Evolutionary conservation across 1,140 invertebrate species (phyloP).

Genomic region (Papilio dardanus): DNA sequence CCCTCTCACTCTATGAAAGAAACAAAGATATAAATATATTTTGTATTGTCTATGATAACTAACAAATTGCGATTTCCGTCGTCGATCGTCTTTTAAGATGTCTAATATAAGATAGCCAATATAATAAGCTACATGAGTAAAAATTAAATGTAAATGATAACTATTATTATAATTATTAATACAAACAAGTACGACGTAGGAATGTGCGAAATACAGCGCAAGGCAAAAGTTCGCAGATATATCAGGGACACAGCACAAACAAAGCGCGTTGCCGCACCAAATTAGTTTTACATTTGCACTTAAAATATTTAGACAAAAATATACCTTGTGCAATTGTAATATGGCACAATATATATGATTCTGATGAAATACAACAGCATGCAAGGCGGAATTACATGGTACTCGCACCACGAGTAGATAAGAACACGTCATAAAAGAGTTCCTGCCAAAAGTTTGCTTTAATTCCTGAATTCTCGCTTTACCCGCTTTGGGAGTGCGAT

Average conservation of each 20-base stretch:
- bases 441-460: slow-evolving; percentile 64
- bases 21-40: too few species aligned
- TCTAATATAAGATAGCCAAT: background rate
- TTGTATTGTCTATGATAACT: too few species aligned
- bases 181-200: background rate
- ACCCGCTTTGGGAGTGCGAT: slow-evolving; percentile 22
- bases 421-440: slow-evolving; percentile 74
- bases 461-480: slow-evolving; percentile 64
- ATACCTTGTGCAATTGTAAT: slow-evolving; percentile 48
- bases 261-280: slow-evolving; percentile 65
- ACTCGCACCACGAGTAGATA: slow-evolving; percentile 64
- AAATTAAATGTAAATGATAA: background rate
- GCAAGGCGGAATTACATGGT: slow-evolving; percentile 35
- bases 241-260: slow-evolving; percentile 69
- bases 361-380: background rate
- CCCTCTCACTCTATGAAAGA: background rate
- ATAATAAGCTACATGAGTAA: background rate
- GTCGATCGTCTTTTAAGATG: background rate
- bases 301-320: slow-evolving; percentile 35
- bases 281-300: slow-evolving; percentile 48
- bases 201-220: slow-evolving; percentile 32
- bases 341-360: slow-evolving; percentile 17
- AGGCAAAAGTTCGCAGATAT: slow-evolving; percentile 73
- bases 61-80: too few species aligned
- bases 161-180: background rate